Base-by-base conservation (phyloP, 1,140 invertebrate genomes). In the Sinella curviseta region DNA sequence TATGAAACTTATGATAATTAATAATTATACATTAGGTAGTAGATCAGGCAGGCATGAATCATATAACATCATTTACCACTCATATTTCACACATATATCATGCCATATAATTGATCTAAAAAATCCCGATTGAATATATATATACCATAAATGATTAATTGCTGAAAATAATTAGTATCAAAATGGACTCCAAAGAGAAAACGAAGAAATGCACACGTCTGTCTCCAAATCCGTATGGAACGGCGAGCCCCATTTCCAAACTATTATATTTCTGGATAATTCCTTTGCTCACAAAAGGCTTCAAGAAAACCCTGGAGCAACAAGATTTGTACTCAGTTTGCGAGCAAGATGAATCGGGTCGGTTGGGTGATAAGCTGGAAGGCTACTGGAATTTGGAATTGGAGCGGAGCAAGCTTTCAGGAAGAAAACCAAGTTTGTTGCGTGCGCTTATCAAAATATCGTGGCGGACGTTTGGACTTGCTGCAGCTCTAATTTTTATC, bases 341-440 rank as follows among this genome's bases (percentile, higher is more conserved):
- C 0, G 54, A 74, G 31, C 78, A 80, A 65, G 82, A 83, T 57
- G 17, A 55, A 24, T 31, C 82, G 8, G 78, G 67, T 20, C 31
- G 3, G 17, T 30, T 81, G 1, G 82, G 80, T n/a, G 33, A 77
- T 55, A 24, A 79, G 54, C 35, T 81, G n/a, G 73, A 55, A 24
- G 12, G 86, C 55, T 85, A 86, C 14, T 88, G 90, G 90, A 80
- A 88, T 1, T 39, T 81, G 55, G 89, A 89, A 82, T 79, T 90
- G 55, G 86, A 85, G n/a, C 86, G 84, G 30, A 83, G 86, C 0
- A 86, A 86, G 30, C 83, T 30, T 12, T 31, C 26, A 30, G 65
- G 86, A 0, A 82, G 76, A 55, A 80, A 85, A 1, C 88, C 89
- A 0, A 88, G 86, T 1, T 86, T 90, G 1, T 82, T 81, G 1